Base-by-base conservation (phyloP, 2,797 vertebrate genomes). In the Cyclura pinguis region DNA sequence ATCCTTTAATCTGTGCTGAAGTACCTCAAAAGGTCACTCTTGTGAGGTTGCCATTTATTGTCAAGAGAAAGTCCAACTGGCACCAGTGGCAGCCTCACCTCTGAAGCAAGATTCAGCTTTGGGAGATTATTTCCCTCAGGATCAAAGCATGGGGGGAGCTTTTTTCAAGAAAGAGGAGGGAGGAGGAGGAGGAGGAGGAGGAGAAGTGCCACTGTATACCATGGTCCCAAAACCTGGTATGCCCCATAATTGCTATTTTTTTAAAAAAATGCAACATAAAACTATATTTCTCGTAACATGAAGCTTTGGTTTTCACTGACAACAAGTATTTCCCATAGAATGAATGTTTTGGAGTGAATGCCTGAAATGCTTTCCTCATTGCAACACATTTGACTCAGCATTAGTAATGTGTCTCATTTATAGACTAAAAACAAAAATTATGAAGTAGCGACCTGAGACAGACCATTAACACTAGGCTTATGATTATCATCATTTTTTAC, bases 371-470 rank as follows among this genome's bases (percentile, higher is more conserved):
- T 82, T n/a, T 62, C 67, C 72, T 73, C 74, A 83, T 57, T 93
- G 64, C n/a, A 22, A 77, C 76, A 87, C 62, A 86, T 69, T 32
- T 91, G 77, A 92, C 90, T 73, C 59, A 88, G 5, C 91, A 95
- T 88, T 92, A 16, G 92, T 32, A 80, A 64, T 84, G 86, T 92
- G 52, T 92, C 87, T 93, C 92, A 93, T 69, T 42, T 74, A 80
- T 9, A 84, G 32, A 84, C 27, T 87, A 89, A 93, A 89, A 73
- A 90, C 88, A 91, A 64, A 38, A 93, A 73, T 86, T 93, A 89
- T 95, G 95, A 97, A 73, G 88, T 87, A 94, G 94, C 94, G 85
- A 77, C 82, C 94, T n/a, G 73, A 89, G 80, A 93, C n/a, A 96
- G 89, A 52, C 86, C 93, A 92, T 95, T 96, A 89, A 95, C 95